Percentiles rank a stretch among this genome's conserved stretches.
phyloP scores from a whole-genome alignment of 2,888 invertebrate species.

The Pandemis cinnamomeana region DNA sequence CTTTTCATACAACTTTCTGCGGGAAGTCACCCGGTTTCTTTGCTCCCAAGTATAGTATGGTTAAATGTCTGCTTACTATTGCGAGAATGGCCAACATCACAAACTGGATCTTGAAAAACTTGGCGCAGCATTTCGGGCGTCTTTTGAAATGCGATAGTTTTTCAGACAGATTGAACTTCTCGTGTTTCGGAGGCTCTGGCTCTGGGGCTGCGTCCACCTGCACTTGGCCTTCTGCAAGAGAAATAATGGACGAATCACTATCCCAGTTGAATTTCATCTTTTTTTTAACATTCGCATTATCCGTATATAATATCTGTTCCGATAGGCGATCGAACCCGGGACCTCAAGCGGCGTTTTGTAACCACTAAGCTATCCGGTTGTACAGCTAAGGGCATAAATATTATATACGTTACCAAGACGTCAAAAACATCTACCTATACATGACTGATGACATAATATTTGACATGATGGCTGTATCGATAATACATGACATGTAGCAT shows the following conservation, averaged over 20 bases:
- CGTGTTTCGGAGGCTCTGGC: not conserved
- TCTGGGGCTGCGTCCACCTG: not conserved
- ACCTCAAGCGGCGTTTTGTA: no score
- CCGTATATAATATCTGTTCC: not conserved
- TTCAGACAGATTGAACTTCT: not conserved
- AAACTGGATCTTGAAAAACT: not conserved
- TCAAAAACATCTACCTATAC: no score
- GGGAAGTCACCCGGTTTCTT: no score
- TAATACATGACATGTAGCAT: no score
- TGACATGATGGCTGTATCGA: no score
- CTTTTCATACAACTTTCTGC: no score
- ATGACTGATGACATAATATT: not conserved
- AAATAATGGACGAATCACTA: not conserved
- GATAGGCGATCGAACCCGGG: not conserved
- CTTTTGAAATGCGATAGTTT: not conserved
- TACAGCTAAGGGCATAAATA: no score
- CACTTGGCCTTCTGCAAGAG: not conserved
- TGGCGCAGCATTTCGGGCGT: constrained; percentile 1
- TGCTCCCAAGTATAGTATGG: not conserved
- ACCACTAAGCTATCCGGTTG: no score
- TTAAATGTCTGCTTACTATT: not conserved
- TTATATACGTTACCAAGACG: no score
- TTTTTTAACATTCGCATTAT: not conserved
- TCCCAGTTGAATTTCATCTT: not conserved
- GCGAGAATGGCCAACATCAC: not conserved